These are phyloP conservation scores for Triplophysa bombifrons DNA, from an alignment of 2,797 vertebrate genomes.

Conservation along the genomic window DNA sequence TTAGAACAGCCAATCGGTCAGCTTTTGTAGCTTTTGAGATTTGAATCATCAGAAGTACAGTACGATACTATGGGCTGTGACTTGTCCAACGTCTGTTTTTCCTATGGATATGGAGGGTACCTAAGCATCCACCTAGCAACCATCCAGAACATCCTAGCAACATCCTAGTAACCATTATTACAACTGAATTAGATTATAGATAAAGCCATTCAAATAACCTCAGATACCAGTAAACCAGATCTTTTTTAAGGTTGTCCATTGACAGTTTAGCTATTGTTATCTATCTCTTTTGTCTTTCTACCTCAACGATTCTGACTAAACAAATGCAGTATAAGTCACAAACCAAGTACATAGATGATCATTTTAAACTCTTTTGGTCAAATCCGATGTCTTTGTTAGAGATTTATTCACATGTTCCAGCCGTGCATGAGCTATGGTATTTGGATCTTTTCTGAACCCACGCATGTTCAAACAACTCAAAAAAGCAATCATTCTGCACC, in stretches of 20 bases:
- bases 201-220: too few species aligned
- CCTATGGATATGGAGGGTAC: background rate
- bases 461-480: slow-evolving; percentile 34
- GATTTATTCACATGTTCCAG: background rate
- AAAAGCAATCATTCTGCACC: background rate
- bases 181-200: too few species aligned
- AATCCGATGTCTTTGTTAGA: background rate
- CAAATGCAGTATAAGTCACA: background rate
- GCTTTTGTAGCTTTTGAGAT: background rate
- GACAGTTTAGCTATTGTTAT: background rate
- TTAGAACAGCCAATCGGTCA: background rate
- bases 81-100: background rate
- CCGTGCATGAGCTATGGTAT: background rate
- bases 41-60: too few species aligned
- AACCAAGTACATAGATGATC: background rate
- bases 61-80: background rate
- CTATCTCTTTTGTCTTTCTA: background rate
- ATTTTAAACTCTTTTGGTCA: background rate
- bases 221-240: too few species aligned
- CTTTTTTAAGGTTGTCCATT: background rate
- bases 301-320: background rate
- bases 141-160: background rate
- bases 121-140: background rate
- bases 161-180: background rate
- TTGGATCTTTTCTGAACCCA: background rate